Evolutionary conservation across 1,140 invertebrate genomes (phyloP).

Genomic region (Sycophila sp.): DNA sequence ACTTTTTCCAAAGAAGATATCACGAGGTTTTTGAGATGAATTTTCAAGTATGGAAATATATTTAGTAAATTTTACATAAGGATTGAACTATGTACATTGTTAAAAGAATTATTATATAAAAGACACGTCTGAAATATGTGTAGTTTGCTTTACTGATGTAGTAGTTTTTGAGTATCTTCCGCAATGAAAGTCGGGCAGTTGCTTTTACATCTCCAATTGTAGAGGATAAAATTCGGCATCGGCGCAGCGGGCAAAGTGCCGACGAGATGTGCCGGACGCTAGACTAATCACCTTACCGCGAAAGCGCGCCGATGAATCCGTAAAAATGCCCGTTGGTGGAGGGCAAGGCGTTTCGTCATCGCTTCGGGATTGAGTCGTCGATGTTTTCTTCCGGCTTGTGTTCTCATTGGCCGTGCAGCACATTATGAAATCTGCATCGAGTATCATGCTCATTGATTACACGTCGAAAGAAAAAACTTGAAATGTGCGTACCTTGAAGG

Average conservation of each 20-base stretch:
- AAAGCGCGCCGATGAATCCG: slow-evolving; percentile 6
- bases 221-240: not conserved
- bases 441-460: too few species aligned
- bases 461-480: too few species aligned
- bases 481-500: too few species aligned
- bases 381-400: not conserved
- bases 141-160: not conserved
- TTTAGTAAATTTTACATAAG: slow-evolving; percentile 16
- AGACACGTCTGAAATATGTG: not conserved
- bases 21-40: not conserved
- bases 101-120: not conserved
- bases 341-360: not conserved
- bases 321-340: not conserved
- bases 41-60: not conserved
- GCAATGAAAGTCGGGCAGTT: not conserved
- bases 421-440: not conserved
- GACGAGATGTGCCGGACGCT: not conserved
- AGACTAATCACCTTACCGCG: slow-evolving; percentile 6
- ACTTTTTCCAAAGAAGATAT: too few species aligned
- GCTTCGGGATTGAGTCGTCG: not conserved
- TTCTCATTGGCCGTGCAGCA: not conserved
- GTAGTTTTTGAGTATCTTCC: not conserved
- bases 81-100: slow-evolving; percentile 5
- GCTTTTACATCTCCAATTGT: not conserved
- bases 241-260: not conserved